These are phyloP conservation scores for Coracias cyanogaster DNA, from an alignment of 2,797 vertebrate species.

Conservation along the genomic window DNA sequence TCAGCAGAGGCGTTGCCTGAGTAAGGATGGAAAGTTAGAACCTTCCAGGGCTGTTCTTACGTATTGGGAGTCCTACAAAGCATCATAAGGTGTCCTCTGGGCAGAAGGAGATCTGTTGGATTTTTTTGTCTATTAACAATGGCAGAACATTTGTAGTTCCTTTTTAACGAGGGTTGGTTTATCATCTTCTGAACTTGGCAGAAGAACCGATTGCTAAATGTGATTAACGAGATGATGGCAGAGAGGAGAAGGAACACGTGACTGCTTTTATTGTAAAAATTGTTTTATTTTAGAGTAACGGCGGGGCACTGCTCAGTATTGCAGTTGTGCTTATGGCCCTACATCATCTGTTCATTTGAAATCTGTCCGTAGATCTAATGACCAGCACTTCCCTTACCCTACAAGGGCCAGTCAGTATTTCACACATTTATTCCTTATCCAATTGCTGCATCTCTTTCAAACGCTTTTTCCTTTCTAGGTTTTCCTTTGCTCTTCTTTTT, in stretches of 20 bases:
- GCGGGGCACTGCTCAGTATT: background rate
- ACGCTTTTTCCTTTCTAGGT: slow-evolving; percentile 87
- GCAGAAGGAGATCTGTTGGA: background rate
- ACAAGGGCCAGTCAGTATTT: background rate
- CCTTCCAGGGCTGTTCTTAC: background rate
- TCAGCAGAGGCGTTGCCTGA: background rate
- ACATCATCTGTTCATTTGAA: background rate
- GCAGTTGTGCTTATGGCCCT: background rate
- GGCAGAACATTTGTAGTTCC: background rate
- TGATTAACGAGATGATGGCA: background rate
- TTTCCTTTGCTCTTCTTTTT: slow-evolving; percentile 86
- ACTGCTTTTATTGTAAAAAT: background rate
- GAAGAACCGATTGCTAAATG: background rate
- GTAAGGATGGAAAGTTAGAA: background rate
- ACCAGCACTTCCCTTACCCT: background rate
- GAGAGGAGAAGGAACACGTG: background rate
- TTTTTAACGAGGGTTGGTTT: background rate
- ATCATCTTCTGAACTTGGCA: background rate
- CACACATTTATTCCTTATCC: background rate
- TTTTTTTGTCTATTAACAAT: background rate
- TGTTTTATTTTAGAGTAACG: background rate
- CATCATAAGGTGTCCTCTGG: background rate
- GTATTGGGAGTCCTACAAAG: background rate
- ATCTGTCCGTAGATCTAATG: background rate
- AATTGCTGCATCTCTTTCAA: slow-evolving; percentile 82